Percentiles rank a stretch among this genome's conserved stretches.
phyloP scores from a whole-genome alignment of 2,888 invertebrate genomes.

The Siphlonurus alternatus region DNA sequence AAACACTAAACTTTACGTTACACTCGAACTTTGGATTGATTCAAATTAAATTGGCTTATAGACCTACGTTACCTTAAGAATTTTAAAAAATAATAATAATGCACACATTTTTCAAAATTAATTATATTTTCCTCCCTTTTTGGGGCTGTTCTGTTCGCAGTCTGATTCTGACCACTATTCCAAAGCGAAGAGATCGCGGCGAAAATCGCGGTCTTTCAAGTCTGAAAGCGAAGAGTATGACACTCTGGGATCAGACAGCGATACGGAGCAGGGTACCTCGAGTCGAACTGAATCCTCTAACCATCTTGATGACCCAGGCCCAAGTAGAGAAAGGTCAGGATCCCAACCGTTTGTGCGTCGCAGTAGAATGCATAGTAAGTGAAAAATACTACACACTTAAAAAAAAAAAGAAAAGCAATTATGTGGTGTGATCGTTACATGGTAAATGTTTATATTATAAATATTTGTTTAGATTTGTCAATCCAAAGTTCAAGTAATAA shows the following conservation, averaged over 20 bases:
- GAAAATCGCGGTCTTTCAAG: slow-evolving; percentile 34
- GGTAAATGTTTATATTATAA: neutral
- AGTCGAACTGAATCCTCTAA: slow-evolving; percentile 32
- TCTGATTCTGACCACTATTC: slow-evolving; percentile 24
- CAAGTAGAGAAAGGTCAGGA: slow-evolving; percentile 14
- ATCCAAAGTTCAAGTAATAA: neutral
- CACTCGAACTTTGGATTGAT: neutral
- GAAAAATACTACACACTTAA: slow-evolving; percentile 1
- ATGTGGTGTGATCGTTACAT: neutral
- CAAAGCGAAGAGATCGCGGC: slow-evolving; percentile 25
- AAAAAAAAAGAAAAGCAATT: too few species aligned
- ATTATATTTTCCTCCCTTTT: neutral
- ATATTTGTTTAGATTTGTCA: neutral
- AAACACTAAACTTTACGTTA: too few species aligned
- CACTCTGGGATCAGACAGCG: slow-evolving; percentile 36
- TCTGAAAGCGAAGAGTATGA: slow-evolving; percentile 40
- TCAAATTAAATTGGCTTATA: too few species aligned
- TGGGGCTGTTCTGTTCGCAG: slow-evolving; percentile 16
- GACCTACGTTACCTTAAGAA: neutral
- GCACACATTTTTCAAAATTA: neutral
- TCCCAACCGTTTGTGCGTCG: slow-evolving; percentile 9
- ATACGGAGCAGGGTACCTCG: slow-evolving; percentile 41
- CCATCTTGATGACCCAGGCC: slow-evolving; percentile 30
- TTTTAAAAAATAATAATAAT: neutral
- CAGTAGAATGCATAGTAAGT: slow-evolving; percentile 11